Evolutionary conservation across 1,140 invertebrate species (phyloP).

Genomic region (Phymorhynchus buccinoides): DNA sequence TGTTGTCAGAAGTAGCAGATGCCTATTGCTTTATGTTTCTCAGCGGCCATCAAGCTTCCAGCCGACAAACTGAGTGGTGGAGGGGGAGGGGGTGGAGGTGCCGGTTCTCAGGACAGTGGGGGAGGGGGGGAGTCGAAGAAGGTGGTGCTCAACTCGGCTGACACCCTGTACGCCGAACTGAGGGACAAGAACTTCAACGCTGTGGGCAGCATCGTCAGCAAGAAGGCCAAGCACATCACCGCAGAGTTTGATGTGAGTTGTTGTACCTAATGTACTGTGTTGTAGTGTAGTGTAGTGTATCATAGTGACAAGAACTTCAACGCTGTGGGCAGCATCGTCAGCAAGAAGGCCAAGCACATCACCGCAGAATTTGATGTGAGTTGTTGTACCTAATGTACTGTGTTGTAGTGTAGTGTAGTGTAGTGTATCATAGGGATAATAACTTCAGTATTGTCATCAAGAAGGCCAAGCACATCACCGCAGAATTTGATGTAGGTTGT

Average conservation of each 20-base stretch:
- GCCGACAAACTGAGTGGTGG: conserved; percentile 89
- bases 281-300: not conserved
- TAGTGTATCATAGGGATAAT: conserved; percentile 80
- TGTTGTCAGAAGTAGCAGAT: too few species aligned
- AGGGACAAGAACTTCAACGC: conserved; percentile 96
- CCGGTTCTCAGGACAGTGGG: conserved; percentile 48
- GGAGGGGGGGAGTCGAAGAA: conserved; percentile 81
- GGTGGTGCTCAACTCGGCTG: conserved; percentile 90
- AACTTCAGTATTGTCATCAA: conserved; percentile 90
- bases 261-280: not conserved
- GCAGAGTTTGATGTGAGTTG: conserved; percentile 82
- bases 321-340: conserved; percentile 88
- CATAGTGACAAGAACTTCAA: conserved; percentile 96
- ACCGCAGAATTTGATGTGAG: conserved; percentile 84
- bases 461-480: conserved; percentile 80
- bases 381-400: conserved; percentile 4
- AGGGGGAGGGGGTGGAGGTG: too few species aligned
- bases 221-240: conserved; percentile 87
- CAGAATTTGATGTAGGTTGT: conserved; percentile 3
- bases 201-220: conserved; percentile 87
- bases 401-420: not conserved
- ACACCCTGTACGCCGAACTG: conserved; percentile 89
- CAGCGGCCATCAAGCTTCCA: conserved; percentile 88
- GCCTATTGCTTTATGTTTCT: conserved; percentile 51
- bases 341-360: conserved; percentile 87